Evolutionary conservation across 2,888 invertebrate species (phyloP).

Genomic region (Hermaeophaga mercurialis): DNA sequence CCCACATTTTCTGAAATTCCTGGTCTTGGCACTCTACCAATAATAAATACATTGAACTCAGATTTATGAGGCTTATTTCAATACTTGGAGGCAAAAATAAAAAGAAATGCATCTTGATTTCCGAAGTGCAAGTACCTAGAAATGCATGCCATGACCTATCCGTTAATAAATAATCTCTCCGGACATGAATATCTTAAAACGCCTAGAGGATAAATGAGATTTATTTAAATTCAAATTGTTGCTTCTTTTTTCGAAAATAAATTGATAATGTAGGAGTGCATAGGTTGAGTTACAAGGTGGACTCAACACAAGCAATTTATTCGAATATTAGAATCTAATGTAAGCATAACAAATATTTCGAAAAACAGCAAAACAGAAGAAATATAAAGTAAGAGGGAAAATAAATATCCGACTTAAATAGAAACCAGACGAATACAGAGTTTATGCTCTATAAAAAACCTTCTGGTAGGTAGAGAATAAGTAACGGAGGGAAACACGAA

Average conservation of each 20-base stretch:
- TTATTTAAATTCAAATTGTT: constrained; percentile 18
- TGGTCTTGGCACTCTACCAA: not conserved
- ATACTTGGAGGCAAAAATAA: not conserved
- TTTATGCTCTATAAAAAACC: too few species aligned
- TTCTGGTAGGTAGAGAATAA: too few species aligned
- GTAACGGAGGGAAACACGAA: too few species aligned
- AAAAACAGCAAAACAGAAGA: too few species aligned
- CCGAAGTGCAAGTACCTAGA: constrained; percentile 5
- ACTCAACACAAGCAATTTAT: too few species aligned
- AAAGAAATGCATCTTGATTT: constrained; percentile 1
- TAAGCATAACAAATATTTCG: too few species aligned
- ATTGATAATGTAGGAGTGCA: constrained; percentile 13
- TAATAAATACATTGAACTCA: constrained; percentile 2
- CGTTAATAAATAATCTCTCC: constrained; percentile 7
- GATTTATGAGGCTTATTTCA: constrained; percentile 9
- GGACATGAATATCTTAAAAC: constrained; percentile 9
- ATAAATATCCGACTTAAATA: too few species aligned
- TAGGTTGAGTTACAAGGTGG: not conserved
- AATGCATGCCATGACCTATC: constrained; percentile 10
- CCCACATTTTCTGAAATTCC: not conserved
- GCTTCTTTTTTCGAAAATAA: constrained; percentile 1
- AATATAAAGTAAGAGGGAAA: too few species aligned
- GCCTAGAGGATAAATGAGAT: constrained; percentile 6
- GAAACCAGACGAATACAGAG: too few species aligned
- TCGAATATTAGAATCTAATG: too few species aligned